Percentiles rank a stretch among this genome's conserved stretches.
Conservation (phyloP, 2,113 vertebrate genomes). For the Centropus unirufus region DNA sequence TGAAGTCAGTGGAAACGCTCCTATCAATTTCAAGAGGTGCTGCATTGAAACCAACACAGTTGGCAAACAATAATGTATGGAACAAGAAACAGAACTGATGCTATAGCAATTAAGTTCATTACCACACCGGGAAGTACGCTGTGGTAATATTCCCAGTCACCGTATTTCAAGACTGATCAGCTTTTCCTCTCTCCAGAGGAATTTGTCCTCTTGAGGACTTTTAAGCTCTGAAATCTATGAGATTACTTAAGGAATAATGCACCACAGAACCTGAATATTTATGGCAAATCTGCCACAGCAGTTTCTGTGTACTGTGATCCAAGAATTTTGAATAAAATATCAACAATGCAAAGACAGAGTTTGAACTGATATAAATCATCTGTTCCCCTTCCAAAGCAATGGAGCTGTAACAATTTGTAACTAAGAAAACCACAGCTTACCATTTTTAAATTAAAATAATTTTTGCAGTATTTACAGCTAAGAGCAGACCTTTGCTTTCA, state of each 20-base stretch:
- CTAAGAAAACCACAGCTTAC: neutral
- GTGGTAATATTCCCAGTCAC: neutral
- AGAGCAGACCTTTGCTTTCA: neutral
- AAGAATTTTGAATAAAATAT: conserved; percentile 32
- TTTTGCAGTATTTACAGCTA: neutral
- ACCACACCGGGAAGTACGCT: neutral
- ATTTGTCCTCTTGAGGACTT: neutral
- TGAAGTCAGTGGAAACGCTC: conserved; percentile 16
- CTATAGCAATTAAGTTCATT: neutral
- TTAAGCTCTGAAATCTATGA: neutral
- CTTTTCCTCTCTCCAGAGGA: neutral
- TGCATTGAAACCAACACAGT: neutral
- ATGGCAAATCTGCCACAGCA: neutral
- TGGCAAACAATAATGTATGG: neutral
- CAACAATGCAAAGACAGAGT: neutral
- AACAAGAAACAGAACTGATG: neutral
- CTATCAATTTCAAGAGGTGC: neutral
- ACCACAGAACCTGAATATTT: conserved; percentile 18
- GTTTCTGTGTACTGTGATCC: neutral
- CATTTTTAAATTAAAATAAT: neutral
- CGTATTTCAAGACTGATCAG: neutral
- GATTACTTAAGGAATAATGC: neutral
- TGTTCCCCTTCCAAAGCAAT: neutral
- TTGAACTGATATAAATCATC: conserved; percentile 15
- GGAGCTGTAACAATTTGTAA: neutral